Evolutionary conservation across 2,888 invertebrate species (phyloP), one percentile per base, ranked within the genome.

Genomic region (Nezara viridula): DNA sequence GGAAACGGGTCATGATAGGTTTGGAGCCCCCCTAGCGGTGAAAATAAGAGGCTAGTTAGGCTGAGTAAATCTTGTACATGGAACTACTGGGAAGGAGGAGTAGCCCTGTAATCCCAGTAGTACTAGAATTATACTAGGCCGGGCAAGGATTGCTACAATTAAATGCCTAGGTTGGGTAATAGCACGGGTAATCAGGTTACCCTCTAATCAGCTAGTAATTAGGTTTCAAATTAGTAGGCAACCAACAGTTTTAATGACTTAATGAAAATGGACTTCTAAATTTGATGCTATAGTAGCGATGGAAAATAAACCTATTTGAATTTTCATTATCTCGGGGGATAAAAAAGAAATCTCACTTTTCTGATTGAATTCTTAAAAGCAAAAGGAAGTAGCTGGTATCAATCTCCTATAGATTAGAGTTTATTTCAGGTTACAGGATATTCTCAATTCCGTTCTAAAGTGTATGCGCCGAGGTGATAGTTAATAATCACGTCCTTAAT

Each of bases 111-210:
- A 81, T 81, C n/a, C 24, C 44, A n/a, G 14, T 14, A 14, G 44
- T 44, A 81, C n/a, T n/a, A 81, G 44, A 40, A 81, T 81, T 44
- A 44, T 47, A 47, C 44, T 21, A 24, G 44, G 44, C 44, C 44
- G 44, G 4, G 12, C 81, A 81, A 44, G 44, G n/a, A 81, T 81
- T 44, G 44, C 81, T 81, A 81, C 81, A 81, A 81, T 81, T 81
- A 81, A 81, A 81, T 81, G 81, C n/a, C 81, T 81, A 81, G 44
- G 44, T n/a, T 81, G 81, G 81, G 44, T 81, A 81, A 81, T 81
- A 81, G 44, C 44, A n/a, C 14, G 44, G 77, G 81, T n/a, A 81
- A 44, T 81, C 81, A 81, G 81, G 40, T 44, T 47, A 44, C 4
- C 2, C 44, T 44, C 81, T 81, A 81, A 81, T 81, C 44, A 81